phyloP scores from a whole-genome alignment of 2,113 vertebrate genomes.

The Arenaria interpres region DNA sequence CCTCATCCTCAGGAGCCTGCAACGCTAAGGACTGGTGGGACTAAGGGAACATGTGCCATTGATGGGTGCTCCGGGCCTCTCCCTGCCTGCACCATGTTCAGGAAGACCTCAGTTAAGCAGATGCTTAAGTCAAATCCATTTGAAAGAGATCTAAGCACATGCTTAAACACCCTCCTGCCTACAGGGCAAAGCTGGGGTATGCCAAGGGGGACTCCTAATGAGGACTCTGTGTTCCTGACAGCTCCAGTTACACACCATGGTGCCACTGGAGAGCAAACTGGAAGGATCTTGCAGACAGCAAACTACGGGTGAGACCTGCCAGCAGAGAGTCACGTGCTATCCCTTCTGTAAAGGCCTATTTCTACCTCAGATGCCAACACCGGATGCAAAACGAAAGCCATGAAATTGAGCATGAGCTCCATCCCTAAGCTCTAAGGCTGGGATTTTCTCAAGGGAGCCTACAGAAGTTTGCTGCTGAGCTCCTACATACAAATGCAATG shows the following conservation, averaged over 20 bases:
- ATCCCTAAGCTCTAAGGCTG: background rate
- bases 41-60: fast-evolving
- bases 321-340: background rate
- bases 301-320: background rate
- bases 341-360: background rate
- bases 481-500: background rate
- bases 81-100: background rate
- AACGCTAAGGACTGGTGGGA: background rate
- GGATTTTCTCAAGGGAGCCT: background rate
- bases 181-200: background rate
- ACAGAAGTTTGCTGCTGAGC: background rate
- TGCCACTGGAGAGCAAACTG: background rate
- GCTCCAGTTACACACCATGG: background rate
- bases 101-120: background rate
- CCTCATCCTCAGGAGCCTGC: fast-evolving
- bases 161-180: background rate
- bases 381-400: background rate
- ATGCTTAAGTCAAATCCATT: background rate
- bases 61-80: background rate
- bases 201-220: background rate
- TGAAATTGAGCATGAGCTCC: background rate
- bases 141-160: background rate
- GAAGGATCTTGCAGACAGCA: background rate
- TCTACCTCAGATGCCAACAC: background rate
- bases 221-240: background rate